Evolutionary conservation across 2,888 invertebrate genomes (phyloP), one percentile per base, ranked within the genome.

Genomic region (Plusia festucae): DNA sequence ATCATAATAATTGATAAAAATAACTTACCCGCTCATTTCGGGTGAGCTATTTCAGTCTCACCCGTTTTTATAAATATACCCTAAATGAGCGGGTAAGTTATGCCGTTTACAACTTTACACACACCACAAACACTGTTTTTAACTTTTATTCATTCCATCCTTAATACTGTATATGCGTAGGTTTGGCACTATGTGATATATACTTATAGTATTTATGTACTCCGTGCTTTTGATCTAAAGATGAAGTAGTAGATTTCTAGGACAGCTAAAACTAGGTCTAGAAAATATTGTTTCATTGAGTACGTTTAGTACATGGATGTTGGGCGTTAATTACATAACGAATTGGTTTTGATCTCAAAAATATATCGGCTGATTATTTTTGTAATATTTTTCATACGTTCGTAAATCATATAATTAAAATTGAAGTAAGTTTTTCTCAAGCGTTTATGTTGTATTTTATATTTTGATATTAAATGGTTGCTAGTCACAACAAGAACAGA

Each of bases 281-380:
- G 7, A 16, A 7, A 46, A 18, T 18, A 2, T 18, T 5, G 7
- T 49, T 49, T 18, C 4, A 20, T 11, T 11, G 9, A 46, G 3
- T 18, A 11, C n/a, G 46, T 18, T 9, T 18, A 18, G 46, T 18
- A 18, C 46, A 8, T 46, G 2, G 11, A 49, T 20, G 11, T 49
- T 20, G 9, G 20, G 20, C 3, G 11, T 11, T 20, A 11, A 49
- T 9, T 20, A 18, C 46, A 11, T 18, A 11, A 49, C 18, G 22
- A 68, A 71, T 76, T 76, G 71, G 70, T 66, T 61, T 53, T 55
- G 69, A 76, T 79, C 76, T 70, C 76, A 67, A 75, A 69, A 75
- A 73, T 61, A 66, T 57, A 73, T 52, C 13, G 60, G 56, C 58
- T 55, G 49, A 62, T 76, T 56, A 58, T 67, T 65, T 62, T 61